A percentile compares a stretch with the other conserved stretches of the same genome.
Evolutionary conservation across 2,797 vertebrate species (phyloP).

Genomic region (Halcyon badia): DNA sequence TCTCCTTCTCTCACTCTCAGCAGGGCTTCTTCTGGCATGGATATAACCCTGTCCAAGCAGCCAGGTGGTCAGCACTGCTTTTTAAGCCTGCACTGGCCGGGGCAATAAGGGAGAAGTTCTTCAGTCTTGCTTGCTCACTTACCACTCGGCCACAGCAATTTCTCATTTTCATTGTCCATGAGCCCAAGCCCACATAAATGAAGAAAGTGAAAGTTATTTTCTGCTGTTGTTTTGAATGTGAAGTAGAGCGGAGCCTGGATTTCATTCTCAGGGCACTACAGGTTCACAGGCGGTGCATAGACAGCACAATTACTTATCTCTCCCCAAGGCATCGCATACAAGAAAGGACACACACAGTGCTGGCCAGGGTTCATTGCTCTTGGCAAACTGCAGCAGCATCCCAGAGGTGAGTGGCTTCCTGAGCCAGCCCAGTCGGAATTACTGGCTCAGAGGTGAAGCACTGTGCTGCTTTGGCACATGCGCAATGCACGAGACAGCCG

Average conservation of each 20-base stretch:
- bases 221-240: conserved; percentile 57
- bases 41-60: not conserved
- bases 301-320: conserved; percentile 39
- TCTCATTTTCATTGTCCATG: not conserved
- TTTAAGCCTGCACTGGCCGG: not conserved
- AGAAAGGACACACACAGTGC: not conserved
- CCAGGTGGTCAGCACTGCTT: not conserved
- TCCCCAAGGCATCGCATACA: not conserved
- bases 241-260: conserved; percentile 1
- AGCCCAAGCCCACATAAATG: not conserved
- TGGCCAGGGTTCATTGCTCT: conserved; percentile 22
- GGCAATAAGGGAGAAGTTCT: not conserved
- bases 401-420: not conserved
- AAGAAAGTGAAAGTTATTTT: conserved; percentile 50
- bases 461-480: accelerated
- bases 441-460: not conserved
- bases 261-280: conserved; percentile 25
- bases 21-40: not conserved
- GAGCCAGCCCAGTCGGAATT: not conserved
- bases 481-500: accelerated
- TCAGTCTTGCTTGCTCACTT: not conserved
- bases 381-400: conserved; percentile 16
- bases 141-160: not conserved
- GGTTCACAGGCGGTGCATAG: conserved; percentile 1
- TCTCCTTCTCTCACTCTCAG: not conserved